phyloP scores from a whole-genome alignment of 2,113 vertebrate genomes.

The Microtus pennsylvanicus region DNA sequence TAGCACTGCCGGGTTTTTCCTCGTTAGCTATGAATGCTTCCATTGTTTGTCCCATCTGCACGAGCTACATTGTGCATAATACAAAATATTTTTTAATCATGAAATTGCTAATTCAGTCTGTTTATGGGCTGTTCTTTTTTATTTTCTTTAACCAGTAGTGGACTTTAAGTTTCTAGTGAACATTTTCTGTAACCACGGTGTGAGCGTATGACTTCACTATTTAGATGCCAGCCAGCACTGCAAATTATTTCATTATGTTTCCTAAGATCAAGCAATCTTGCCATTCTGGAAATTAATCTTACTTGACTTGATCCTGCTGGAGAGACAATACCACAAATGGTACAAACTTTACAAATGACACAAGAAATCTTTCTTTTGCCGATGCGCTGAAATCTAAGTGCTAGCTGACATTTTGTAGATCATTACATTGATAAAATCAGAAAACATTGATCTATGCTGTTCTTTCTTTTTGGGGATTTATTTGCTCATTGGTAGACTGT shows the following conservation, averaged over 20 bases:
- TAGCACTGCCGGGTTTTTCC: neutral
- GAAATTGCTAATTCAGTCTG: neutral
- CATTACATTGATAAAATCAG: neutral
- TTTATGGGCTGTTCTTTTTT: neutral
- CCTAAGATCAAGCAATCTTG: neutral
- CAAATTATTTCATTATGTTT: neutral
- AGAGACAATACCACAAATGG: neutral
- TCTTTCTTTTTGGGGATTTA: neutral
- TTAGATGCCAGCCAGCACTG: neutral
- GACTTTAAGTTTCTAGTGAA: slow-evolving; percentile 2
- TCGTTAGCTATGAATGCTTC: neutral
- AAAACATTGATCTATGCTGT: neutral
- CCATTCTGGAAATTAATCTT: slow-evolving; percentile 15
- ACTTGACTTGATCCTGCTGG: neutral
- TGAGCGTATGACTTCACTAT: neutral
- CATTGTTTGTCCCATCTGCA: neutral
- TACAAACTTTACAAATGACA: slow-evolving; percentile 33
- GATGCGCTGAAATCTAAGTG: neutral
- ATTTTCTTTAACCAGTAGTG: neutral
- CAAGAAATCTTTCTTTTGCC: slow-evolving; percentile 7
- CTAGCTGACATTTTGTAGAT: slow-evolving; percentile 25
- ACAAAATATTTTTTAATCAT: neutral
- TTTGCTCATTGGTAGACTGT: neutral
- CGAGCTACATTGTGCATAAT: neutral
- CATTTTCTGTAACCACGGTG: neutral